Conservation (phyloP, 2,113 vertebrate species). For the Calonectris borealis region DNA sequence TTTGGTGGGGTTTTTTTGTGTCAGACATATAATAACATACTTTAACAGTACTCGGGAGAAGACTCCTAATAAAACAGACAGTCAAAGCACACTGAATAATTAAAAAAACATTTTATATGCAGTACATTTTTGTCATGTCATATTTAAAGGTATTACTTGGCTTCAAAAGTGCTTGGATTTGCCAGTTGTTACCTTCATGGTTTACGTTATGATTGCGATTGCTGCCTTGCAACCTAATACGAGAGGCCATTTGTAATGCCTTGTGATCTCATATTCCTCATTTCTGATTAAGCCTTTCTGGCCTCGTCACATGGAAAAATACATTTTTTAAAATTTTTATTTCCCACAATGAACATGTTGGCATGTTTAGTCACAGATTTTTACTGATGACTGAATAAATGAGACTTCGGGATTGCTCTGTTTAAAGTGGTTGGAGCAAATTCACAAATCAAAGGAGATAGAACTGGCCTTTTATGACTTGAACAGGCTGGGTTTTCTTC, state of each 20-base stretch:
- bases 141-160: slow-evolving; percentile 20
- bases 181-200: not conserved
- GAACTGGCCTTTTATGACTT: slow-evolving; percentile 4
- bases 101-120: not conserved
- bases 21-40: not conserved
- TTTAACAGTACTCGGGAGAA: not conserved
- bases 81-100: slow-evolving; percentile 22
- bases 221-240: not conserved
- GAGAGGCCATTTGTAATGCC: not conserved
- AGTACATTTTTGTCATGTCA: not conserved
- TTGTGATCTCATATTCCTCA: not conserved
- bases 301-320: not conserved
- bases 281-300: slow-evolving; percentile 8
- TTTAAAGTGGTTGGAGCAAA: slow-evolving; percentile 2
- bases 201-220: slow-evolving; percentile 7
- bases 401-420: not conserved
- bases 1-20: not conserved
- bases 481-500: slow-evolving; percentile 16
- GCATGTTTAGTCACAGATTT: not conserved
- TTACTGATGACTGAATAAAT: slow-evolving; percentile 14
- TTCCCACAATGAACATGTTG: not conserved
- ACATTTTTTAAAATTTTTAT: not conserved
- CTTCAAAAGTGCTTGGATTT: slow-evolving; percentile 21
- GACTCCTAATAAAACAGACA: not conserved
- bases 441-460: slow-evolving; percentile 24